Conservation (phyloP, 2,113 vertebrate species). For the Corythornis madagascariensis region DNA sequence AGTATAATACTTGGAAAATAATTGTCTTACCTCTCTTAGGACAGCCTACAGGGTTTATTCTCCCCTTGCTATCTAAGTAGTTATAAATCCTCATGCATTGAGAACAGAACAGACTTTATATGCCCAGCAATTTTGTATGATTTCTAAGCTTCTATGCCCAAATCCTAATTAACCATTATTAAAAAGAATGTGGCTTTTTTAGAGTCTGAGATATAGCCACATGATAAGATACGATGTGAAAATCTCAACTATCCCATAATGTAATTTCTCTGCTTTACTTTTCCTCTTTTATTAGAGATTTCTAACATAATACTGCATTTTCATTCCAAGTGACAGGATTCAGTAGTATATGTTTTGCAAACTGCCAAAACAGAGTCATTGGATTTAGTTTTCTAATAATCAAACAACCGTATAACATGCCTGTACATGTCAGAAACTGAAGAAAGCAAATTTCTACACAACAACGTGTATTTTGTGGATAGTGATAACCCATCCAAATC, state of each 20-base stretch:
- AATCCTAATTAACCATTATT: conserved; percentile 63
- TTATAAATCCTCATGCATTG: conserved; percentile 1
- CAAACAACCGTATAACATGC: conserved; percentile 49
- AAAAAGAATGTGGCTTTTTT: conserved; percentile 43
- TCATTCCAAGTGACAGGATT: conserved; percentile 42
- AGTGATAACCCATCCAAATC: conserved; percentile 73
- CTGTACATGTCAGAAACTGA: conserved; percentile 60
- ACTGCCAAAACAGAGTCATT: conserved; percentile 5
- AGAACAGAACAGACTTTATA: neutral
- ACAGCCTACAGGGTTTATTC: conserved; percentile 14
- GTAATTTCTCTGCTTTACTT: conserved; percentile 7
- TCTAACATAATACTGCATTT: conserved; percentile 20
- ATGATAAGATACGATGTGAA: neutral
- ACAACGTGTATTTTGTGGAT: conserved; percentile 58
- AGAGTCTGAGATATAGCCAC: neutral
- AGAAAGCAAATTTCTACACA: conserved; percentile 63
- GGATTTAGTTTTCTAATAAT: conserved; percentile 62
- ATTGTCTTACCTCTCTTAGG: conserved; percentile 45
- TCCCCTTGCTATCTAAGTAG: neutral
- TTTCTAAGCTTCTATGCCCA: conserved; percentile 35
- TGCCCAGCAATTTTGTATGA: neutral
- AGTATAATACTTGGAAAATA: neutral
- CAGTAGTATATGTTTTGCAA: conserved; percentile 19
- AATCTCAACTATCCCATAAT: neutral
- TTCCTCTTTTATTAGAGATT: conserved; percentile 12